phyloP scores from a whole-genome alignment of 2,888 invertebrate species.

The Siphonodentalium dalli region DNA sequence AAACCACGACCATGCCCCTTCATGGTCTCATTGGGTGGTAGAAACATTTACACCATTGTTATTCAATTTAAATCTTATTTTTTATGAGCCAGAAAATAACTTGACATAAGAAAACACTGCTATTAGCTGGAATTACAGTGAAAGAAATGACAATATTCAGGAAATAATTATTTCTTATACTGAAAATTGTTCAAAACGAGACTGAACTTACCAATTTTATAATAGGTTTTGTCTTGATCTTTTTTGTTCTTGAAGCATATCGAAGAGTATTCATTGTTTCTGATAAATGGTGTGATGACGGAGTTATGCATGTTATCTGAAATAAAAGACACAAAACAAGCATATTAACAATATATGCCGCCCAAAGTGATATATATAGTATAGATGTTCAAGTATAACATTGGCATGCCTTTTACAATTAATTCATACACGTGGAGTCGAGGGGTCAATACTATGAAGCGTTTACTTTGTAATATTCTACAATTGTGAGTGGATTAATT shows the following conservation, averaged over 20 bases:
- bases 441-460: neutral
- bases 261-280: constrained; percentile 91
- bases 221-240: constrained; percentile 89
- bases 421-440: neutral
- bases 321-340: constrained; percentile 36
- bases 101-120: neutral
- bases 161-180: neutral
- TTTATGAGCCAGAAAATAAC: neutral
- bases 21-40: neutral
- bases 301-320: constrained; percentile 93
- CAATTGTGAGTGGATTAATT: no score
- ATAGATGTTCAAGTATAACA: neutral
- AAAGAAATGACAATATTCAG: neutral
- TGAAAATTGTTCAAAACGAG: constrained; percentile 7
- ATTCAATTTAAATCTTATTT: neutral
- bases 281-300: constrained; percentile 82
- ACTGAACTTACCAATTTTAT: constrained; percentile 81
- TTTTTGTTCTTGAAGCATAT: constrained; percentile 90
- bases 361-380: neutral
- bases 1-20: neutral
- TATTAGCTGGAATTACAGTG: neutral
- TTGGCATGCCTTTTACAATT: neutral
- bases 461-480: no score
- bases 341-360: neutral
- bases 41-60: neutral